A percentile compares a stretch with the other conserved stretches of the same genome.
Evolutionary conservation across 1,140 invertebrate genomes (phyloP).

Genomic region (Heterodera schachtii): DNA sequence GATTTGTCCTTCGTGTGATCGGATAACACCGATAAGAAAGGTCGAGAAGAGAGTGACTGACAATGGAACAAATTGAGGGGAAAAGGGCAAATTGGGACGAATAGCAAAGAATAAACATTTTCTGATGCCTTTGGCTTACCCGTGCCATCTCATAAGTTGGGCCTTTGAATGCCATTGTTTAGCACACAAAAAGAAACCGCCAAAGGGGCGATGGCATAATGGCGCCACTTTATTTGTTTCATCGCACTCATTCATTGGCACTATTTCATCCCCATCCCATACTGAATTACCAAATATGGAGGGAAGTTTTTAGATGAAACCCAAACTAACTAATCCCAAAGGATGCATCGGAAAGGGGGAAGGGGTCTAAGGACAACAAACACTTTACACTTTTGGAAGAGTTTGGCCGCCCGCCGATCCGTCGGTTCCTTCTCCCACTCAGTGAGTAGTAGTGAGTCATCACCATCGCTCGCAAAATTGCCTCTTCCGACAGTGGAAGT

Average conservation of each 20-base stretch:
- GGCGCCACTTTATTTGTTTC: neutral
- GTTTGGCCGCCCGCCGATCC: neutral
- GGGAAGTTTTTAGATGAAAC: neutral
- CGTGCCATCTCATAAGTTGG: too few relatives aligned
- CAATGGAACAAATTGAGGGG: neutral
- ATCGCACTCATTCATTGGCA: neutral
- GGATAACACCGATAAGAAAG: neutral
- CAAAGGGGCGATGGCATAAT: neutral
- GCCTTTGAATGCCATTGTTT: neutral
- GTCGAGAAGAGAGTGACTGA: neutral
- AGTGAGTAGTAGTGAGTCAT: neutral
- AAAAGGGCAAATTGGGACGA: neutral
- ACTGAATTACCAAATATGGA: neutral
- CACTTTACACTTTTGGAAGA: neutral
- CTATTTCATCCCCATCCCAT: neutral
- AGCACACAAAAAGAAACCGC: neutral
- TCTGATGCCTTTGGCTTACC: neutral
- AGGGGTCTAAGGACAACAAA: neutral
- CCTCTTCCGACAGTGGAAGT: neutral
- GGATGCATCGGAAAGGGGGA: neutral
- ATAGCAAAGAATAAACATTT: neutral
- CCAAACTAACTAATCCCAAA: neutral
- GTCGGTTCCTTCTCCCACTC: neutral
- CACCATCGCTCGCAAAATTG: neutral
- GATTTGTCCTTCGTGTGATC: neutral